Base-by-base conservation (phyloP, 2,797 vertebrate genomes). In the Thunnus albacares region DNA sequence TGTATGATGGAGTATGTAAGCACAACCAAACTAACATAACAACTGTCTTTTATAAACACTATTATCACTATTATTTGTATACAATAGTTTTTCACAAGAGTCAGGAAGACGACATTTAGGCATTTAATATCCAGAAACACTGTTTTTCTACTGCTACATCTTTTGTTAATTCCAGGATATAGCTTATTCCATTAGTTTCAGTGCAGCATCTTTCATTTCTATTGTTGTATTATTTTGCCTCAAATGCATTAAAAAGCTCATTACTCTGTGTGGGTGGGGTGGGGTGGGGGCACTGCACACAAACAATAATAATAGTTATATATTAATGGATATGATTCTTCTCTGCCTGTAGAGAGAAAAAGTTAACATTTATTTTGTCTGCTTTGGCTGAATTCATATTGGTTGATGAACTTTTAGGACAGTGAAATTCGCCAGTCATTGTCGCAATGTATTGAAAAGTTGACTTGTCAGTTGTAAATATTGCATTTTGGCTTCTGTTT, bases 171-270 rank as follows among this genome's bases (percentile, higher is more conserved):
- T 75, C n/a, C 33, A 77, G 17, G 57, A 81, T 91, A 82, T 79
- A 85, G 68, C 59, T 75, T 81, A 78, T 89, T 81, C 62, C 62
- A 78, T 89, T 82, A 82, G 57, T 61, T 89, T 84, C 75, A 87
- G 62, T 82, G 58, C 65, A 30, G 22, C 75, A 62, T 87, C 66
- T 82, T 83, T 88, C 60, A 82, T 90, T 82, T 86, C 45, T 87
- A 85, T 79, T 85, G 65, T 63, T 66, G 41, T 62, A 81, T 86
- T 84, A 61, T 84, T 87, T 86, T 82, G 9, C 41, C 62, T 84
- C 72, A 84, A 74, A 85, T 91, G 59, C 83, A 86, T 86, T 88
- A 84, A 84, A 88, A 86, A 82, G 38, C 71, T 72, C 79, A 86
- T 92, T 86, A 86, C 38, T 81, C 45, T 67, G n/a, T 33, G 22